Conservation (phyloP, 2,888 invertebrate species). For the Scaptomyza reducta region DNA sequence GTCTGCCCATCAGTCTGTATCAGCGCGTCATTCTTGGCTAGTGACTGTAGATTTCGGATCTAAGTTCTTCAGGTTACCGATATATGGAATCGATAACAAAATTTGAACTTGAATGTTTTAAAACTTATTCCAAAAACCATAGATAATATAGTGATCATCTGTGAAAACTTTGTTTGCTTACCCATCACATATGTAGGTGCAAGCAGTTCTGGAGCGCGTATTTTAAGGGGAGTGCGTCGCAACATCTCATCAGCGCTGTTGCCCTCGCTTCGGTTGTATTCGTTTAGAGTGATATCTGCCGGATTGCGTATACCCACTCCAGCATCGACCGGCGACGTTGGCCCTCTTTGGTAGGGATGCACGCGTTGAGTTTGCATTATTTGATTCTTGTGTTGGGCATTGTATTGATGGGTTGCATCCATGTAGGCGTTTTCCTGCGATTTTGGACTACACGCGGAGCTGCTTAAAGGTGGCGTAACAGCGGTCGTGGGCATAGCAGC, state of each 20-base stretch:
- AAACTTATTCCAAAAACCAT: too few relatives aligned
- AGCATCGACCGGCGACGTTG: slow-evolving; percentile 57
- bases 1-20: too few relatives aligned
- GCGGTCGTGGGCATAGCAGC: slow-evolving; percentile 37
- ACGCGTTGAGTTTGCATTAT: slow-evolving; percentile 65
- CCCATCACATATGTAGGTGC: slow-evolving; percentile 70
- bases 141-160: too few relatives aligned
- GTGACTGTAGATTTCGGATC: too few relatives aligned
- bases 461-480: slow-evolving; percentile 66
- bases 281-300: slow-evolving; percentile 83
- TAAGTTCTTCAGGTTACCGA: too few relatives aligned
- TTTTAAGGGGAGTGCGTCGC: slow-evolving; percentile 81
- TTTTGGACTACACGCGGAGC: slow-evolving; percentile 57
- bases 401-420: slow-evolving; percentile 40
- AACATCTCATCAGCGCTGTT: slow-evolving; percentile 78
- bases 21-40: too few relatives aligned
- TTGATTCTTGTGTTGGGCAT: slow-evolving; percentile 51
- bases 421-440: slow-evolving; percentile 54
- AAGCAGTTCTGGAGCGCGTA: slow-evolving; percentile 76
- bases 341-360: slow-evolving; percentile 71
- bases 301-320: slow-evolving; percentile 76
- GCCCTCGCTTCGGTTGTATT: slow-evolving; percentile 81
- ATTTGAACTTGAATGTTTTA: too few relatives aligned
- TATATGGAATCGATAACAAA: too few relatives aligned
- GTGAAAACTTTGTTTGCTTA: too few relatives aligned